Evolutionary conservation across 2,888 invertebrate species (phyloP).

Genomic region (Pardosa pseudoannulata): DNA sequence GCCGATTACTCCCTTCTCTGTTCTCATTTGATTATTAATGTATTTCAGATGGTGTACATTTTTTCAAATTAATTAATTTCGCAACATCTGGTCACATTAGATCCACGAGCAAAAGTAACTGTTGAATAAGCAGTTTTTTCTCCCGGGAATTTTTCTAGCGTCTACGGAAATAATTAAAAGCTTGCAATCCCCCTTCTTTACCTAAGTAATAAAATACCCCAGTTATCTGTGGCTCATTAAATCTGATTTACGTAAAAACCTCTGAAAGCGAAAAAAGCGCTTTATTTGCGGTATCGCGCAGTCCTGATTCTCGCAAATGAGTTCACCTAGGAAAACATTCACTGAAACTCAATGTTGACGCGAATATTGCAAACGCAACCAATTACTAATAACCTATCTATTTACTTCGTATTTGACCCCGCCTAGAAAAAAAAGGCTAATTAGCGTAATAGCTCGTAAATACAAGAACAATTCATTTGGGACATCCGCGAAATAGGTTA

Average conservation of each 20-base stretch:
- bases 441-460: conserved; percentile 15
- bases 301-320: not conserved
- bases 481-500: conserved; percentile 14
- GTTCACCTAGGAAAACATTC: not conserved
- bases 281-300: not conserved
- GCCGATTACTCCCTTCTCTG: too few relatives aligned
- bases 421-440: not conserved
- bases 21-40: too few relatives aligned
- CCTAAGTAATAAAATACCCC: not conserved
- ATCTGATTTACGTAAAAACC: not conserved
- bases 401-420: conserved; percentile 6
- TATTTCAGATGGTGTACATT: too few relatives aligned
- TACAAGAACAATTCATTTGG: conserved; percentile 11
- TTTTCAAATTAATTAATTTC: too few relatives aligned
- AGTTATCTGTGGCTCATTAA: not conserved
- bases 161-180: not conserved
- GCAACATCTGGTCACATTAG: too few relatives aligned
- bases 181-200: not conserved
- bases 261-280: not conserved
- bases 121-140: too few relatives aligned
- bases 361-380: not conserved
- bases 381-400: not conserved
- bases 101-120: too few relatives aligned
- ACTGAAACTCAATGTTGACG: conserved; percentile 16
- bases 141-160: too few relatives aligned